Percentiles rank a stretch among this genome's conserved stretches.
phyloP scores from a whole-genome alignment of 2,797 vertebrate genomes.

The Propithecus perrieri region DNA sequence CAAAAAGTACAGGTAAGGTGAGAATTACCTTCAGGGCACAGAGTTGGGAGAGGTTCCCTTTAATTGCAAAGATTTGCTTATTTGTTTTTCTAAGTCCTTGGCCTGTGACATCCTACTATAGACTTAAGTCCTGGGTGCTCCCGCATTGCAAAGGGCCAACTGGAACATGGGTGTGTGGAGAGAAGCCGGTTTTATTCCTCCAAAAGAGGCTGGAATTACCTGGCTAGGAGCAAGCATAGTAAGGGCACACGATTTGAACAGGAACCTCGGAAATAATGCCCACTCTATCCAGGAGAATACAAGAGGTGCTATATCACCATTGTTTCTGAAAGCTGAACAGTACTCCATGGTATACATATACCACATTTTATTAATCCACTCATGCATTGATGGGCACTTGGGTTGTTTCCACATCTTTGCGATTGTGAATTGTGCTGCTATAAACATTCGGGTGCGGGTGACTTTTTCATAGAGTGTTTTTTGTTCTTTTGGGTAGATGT shows the following conservation, averaged over 20 bases:
- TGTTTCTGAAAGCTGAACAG: too few relatives aligned
- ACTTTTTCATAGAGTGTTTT: too few relatives aligned
- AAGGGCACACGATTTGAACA: rapidly evolving
- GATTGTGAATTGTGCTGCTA: too few relatives aligned
- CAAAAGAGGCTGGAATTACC: background rate
- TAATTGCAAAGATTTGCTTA: background rate
- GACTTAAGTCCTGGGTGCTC: background rate
- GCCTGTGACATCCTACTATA: rapidly evolving
- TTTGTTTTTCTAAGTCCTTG: background rate
- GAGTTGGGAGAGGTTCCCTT: background rate
- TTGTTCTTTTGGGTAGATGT: too few relatives aligned
- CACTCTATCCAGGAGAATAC: too few relatives aligned
- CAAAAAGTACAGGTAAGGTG: background rate
- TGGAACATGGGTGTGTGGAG: background rate
- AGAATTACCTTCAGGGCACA: background rate
- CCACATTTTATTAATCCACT: too few relatives aligned
- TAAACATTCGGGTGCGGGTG: too few relatives aligned
- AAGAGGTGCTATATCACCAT: too few relatives aligned
- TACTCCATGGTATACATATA: too few relatives aligned
- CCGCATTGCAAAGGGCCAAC: background rate
- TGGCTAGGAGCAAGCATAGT: background rate
- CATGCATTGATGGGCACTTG: too few relatives aligned
- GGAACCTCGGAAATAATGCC: background rate
- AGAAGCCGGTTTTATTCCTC: background rate
- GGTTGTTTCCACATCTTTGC: too few relatives aligned